These are phyloP conservation scores for Rhinichthys klamathensis DNA, from an alignment of 2,113 vertebrate genomes.

Conservation along the genomic window DNA sequence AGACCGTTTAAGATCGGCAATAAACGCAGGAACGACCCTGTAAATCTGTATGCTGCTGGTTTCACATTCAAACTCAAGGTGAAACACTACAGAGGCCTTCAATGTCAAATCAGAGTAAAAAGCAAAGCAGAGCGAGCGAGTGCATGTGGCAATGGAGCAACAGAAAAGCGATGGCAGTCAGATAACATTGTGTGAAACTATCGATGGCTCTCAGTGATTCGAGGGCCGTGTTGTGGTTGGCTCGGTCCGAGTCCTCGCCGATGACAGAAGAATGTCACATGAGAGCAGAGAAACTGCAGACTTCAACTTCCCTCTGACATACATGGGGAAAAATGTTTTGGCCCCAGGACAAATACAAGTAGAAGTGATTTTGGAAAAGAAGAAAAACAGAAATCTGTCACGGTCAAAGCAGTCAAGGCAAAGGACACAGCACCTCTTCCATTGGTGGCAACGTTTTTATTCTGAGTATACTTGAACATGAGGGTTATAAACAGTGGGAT, in stretches of 20 bases:
- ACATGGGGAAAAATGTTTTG: constrained; percentile 66
- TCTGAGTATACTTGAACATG: constrained; percentile 91
- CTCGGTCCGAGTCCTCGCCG: constrained; percentile 53
- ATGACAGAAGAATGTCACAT: constrained; percentile 39
- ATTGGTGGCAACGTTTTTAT: constrained; percentile 93
- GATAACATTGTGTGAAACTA: constrained; percentile 58
- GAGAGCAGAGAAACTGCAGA: constrained; percentile 61
- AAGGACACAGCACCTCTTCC: constrained; percentile 53
- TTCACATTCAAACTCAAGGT: constrained; percentile 64
- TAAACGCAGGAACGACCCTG: constrained; percentile 68
- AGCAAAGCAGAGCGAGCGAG: neutral
- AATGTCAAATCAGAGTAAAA: neutral
- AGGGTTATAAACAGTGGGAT: constrained; percentile 87
- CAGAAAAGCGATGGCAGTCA: constrained; percentile 39
- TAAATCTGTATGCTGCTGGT: constrained; percentile 64
- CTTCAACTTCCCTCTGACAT: constrained; percentile 64
- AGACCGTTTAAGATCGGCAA: constrained; percentile 65
- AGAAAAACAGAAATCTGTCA: constrained; percentile 35
- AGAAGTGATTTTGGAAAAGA: constrained; percentile 25
- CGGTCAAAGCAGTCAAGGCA: constrained; percentile 46
- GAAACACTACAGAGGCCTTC: constrained; percentile 59
- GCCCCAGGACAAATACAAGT: constrained; percentile 56
- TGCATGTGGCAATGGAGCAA: neutral
- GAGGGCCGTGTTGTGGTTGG: constrained; percentile 69
- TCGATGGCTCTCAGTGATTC: constrained; percentile 40